Conservation (phyloP, 2,113 vertebrate genomes). For the Saimiri boliviensis region DNA sequence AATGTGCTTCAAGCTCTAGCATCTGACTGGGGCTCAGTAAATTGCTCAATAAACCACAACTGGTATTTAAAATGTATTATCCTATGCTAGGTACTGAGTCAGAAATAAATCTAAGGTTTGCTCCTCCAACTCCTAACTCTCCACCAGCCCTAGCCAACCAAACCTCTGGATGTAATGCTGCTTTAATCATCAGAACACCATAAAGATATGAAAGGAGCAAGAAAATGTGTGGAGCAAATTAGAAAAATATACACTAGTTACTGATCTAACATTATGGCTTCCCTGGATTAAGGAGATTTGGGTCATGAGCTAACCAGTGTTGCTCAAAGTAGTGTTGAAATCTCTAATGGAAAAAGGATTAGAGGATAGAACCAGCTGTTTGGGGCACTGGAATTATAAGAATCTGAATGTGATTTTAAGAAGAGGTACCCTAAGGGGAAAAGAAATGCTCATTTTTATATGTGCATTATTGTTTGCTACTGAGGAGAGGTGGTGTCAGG, state of each 20-base stretch:
- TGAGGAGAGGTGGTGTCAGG: background rate
- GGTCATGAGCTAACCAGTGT: constrained; percentile 46
- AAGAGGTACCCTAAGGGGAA: background rate
- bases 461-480: background rate
- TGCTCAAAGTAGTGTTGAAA: constrained; percentile 38
- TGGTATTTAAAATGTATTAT: background rate
- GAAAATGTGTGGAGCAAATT: background rate
- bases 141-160: background rate
- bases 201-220: background rate
- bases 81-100: background rate
- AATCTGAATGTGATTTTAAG: constrained; percentile 46
- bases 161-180: background rate
- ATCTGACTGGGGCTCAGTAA: background rate
- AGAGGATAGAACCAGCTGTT: constrained; percentile 43
- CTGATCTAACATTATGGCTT: background rate
- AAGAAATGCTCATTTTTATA: background rate
- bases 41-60: background rate
- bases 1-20: background rate
- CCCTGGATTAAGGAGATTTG: constrained; percentile 52
- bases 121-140: background rate
- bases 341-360: constrained; percentile 45
- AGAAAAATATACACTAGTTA: constrained; percentile 18
- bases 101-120: background rate
- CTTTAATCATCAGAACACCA: background rate
- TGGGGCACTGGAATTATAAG: background rate